Evolutionary conservation across 2,888 invertebrate genomes (phyloP), one percentile per base, ranked within the genome.

Genomic region (Drosophila barbarae): DNA sequence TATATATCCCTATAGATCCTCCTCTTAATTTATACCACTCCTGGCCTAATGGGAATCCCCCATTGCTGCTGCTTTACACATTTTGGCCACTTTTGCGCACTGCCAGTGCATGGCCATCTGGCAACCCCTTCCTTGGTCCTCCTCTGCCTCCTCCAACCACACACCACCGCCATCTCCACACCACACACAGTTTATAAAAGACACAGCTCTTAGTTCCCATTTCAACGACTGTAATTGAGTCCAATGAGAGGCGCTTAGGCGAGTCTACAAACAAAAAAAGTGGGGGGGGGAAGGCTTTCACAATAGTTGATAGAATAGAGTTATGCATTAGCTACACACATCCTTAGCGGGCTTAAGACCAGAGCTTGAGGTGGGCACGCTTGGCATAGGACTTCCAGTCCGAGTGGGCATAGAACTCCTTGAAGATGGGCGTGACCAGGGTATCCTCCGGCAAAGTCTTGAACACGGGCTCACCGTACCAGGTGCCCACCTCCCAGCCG

Each of bases 401-500:
- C 10, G 91, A 77, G 87, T 96, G 95, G 1, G 91, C 93, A 79
- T 94, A 95, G 89, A 93, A 95, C 86, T 96, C 96, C 50, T 91
- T 90, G 87, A 92, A 91, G 51, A 88, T 90, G 1, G 95, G 95
- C 36, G 92, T 91, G 2, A 94, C 87, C 26, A 94, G 91, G 2
- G 91, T 90, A 75, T 94, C 93, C 53, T 92, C 89, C 0, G 93
- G 92, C 36, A 93, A 72, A 1, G 93, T 93, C 81, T 94, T 93
- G 91, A 91, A 98, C 12, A 98, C 90, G 26, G 94, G 94, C 87
- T 96, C 94, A 6, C 96, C 96, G 76, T 94, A 96, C 89, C 93
- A 95, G 2, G 95, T 98, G 47, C 98, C 98, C 7, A 89, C 89
- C 91, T 95, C 93, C 98, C 98, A 98, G 74, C 95, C 95, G 61